Conservation (phyloP, 2,113 vertebrate species). For the Scomber colias region DNA sequence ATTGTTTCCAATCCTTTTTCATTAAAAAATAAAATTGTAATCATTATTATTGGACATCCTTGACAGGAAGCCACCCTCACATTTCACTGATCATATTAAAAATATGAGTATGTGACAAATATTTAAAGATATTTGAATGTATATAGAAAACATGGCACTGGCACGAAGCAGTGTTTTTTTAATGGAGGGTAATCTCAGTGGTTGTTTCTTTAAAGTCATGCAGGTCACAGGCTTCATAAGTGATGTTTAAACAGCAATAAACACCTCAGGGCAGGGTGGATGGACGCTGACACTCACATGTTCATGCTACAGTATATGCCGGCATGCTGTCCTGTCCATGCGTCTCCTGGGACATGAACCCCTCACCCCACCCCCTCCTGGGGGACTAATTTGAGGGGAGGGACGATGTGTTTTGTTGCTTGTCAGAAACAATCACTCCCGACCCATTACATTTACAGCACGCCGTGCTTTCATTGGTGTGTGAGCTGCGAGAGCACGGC, state of each 20-base stretch:
- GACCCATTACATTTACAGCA: conserved; percentile 99
- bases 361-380: conserved; percentile 87
- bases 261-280: not conserved
- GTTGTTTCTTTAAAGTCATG: not conserved
- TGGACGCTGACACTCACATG: conserved; percentile 32
- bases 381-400: conserved; percentile 99
- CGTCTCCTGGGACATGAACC: conserved; percentile 95
- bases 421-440: conserved; percentile 99
- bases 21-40: too few relatives aligned
- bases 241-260: conserved; percentile 3
- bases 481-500: conserved; percentile 89
- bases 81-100: too few relatives aligned
- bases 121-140: too few relatives aligned
- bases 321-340: conserved; percentile 88
- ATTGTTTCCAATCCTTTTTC: too few relatives aligned
- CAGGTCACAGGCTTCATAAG: not conserved
- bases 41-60: too few relatives aligned
- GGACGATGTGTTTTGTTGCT: conserved; percentile 99
- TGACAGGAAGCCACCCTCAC: too few relatives aligned
- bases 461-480: conserved; percentile 98
- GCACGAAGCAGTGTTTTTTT: too few relatives aligned
- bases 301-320: conserved; percentile 46
- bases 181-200: too few relatives aligned
- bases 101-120: too few relatives aligned
- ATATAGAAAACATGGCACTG: too few relatives aligned